Evolutionary conservation across 92 coral and sea anemone genomes (phyloP).

Genomic region (Epizoanthus fatuus): DNA sequence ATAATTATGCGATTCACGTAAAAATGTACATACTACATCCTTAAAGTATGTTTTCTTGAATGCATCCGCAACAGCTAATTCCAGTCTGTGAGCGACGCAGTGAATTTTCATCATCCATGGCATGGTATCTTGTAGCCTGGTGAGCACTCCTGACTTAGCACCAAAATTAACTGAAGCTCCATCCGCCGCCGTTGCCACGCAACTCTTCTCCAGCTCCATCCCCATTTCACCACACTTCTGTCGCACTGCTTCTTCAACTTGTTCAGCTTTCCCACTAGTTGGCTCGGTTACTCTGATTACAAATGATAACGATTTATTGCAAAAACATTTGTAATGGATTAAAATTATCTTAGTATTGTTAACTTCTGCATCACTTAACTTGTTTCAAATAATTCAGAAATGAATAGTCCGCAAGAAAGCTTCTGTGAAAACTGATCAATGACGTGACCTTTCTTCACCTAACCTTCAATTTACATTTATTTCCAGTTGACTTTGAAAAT

Average conservation of each 20-base stretch:
- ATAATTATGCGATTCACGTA: background rate
- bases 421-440: no score
- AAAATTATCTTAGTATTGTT: background rate
- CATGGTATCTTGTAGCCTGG: background rate
- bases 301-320: background rate
- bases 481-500: no score
- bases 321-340: background rate
- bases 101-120: background rate
- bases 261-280: slow-evolving; percentile 9
- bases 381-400: no score
- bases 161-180: slow-evolving; percentile 22
- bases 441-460: no score
- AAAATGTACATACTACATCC: background rate
- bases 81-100: background rate
- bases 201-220: slow-evolving; percentile 14
- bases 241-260: background rate
- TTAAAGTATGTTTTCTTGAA: slow-evolving; percentile 20
- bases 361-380: no score
- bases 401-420: no score
- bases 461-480: no score
- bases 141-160: background rate
- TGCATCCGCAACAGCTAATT: background rate
- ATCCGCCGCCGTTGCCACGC: slow-evolving; percentile 18
- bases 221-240: slow-evolving; percentile 22
- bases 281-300: slow-evolving; percentile 20